phyloP scores from a whole-genome alignment of 2,888 invertebrate species.

The Amiota minor region DNA sequence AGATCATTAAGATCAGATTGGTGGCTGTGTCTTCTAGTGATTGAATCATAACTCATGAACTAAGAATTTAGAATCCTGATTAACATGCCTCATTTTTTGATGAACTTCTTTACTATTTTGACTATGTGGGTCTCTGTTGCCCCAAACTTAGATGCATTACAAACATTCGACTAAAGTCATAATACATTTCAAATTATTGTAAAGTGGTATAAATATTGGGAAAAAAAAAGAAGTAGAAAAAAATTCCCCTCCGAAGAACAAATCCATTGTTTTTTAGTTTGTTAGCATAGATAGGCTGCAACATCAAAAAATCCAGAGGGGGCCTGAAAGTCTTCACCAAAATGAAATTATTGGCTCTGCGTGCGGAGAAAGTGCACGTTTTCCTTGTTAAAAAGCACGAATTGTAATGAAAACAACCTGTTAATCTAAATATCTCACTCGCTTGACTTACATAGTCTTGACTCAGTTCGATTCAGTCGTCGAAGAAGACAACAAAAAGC shows the following conservation, averaged over 20 bases:
- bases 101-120: too few relatives aligned
- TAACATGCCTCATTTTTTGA: too few relatives aligned
- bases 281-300: too few relatives aligned
- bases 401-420: conserved; percentile 71
- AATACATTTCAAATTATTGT: conserved; percentile 30
- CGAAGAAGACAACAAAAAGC: conserved; percentile 8
- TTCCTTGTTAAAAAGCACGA: conserved; percentile 70
- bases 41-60: too few relatives aligned
- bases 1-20: too few relatives aligned
- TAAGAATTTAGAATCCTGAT: too few relatives aligned
- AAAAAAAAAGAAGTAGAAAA: conserved; percentile 34
- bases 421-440: conserved; percentile 72
- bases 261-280: too few relatives aligned
- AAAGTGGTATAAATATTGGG: conserved; percentile 38
- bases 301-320: too few relatives aligned
- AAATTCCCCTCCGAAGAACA: too few relatives aligned
- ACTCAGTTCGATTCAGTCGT: conserved; percentile 2
- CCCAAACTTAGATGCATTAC: too few relatives aligned
- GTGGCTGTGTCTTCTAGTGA: too few relatives aligned
- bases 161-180: conserved; percentile 11
- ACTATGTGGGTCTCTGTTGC: too few relatives aligned
- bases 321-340: conserved; percentile 14
- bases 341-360: conserved; percentile 69
- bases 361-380: conserved; percentile 72
- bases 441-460: conserved; percentile 21